phyloP scores from a whole-genome alignment of 2,888 invertebrate species.

The Scelioninae gen. 1 region DNA sequence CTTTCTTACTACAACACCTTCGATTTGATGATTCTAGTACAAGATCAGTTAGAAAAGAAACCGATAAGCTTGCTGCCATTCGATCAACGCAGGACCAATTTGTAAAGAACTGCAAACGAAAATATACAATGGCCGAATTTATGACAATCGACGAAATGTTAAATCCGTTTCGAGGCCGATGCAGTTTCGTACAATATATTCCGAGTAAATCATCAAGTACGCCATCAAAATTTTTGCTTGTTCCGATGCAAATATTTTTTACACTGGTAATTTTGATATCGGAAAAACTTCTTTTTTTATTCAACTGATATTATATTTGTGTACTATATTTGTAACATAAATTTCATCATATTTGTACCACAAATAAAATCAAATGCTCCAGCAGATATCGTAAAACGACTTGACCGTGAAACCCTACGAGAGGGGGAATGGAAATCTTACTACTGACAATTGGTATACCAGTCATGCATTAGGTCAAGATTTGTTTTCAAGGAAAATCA shows the following conservation, averaged over 20 bases:
- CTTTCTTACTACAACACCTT: conserved; percentile 33
- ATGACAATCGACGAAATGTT: conserved; percentile 71
- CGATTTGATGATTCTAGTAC: conserved; percentile 59
- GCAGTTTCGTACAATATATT: conserved; percentile 57
- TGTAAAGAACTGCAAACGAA: conserved; percentile 55
- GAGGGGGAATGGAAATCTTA: conserved; percentile 64
- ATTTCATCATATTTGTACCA: conserved; percentile 57
- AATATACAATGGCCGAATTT: conserved; percentile 53
- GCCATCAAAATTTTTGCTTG: conserved; percentile 39
- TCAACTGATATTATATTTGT: no score
- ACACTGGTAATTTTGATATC: conserved; percentile 58
- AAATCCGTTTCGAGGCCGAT: conserved; percentile 66
- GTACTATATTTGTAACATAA: no score
- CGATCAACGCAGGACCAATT: conserved; percentile 46
- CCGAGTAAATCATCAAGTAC: conserved; percentile 52
- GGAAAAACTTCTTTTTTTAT: no score
- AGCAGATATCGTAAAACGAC: conserved; percentile 58
- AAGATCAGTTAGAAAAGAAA: conserved; percentile 19
- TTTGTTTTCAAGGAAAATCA: conserved; percentile 10
- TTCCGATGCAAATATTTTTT: conserved; percentile 48
- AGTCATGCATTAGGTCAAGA: conserved; percentile 17
- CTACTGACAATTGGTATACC: conserved; percentile 32
- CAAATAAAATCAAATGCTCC: conserved; percentile 53
- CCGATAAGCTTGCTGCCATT: conserved; percentile 55
- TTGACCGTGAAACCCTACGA: no score